Evolutionary conservation across 2,888 invertebrate genomes (phyloP).

Genomic region (Catocala sponsa): DNA sequence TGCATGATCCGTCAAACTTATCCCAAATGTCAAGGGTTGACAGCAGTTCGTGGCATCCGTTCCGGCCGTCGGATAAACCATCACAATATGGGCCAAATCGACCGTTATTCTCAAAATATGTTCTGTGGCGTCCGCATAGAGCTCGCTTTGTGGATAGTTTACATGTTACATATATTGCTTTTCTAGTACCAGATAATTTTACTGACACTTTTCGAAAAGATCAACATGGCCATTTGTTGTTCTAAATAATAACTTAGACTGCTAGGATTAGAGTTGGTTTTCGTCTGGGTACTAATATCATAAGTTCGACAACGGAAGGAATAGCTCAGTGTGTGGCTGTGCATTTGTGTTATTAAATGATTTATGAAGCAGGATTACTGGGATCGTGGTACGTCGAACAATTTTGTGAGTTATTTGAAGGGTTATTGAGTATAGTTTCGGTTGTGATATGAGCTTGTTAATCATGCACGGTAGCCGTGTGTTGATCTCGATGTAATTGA

Average conservation of each 20-base stretch:
- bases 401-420: slow-evolving; percentile 68
- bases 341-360: slow-evolving; percentile 88
- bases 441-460: slow-evolving; percentile 61
- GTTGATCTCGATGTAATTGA: slow-evolving; percentile 87
- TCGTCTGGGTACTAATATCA: slow-evolving; percentile 48
- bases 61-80: slow-evolving; percentile 74
- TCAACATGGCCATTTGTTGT: slow-evolving; percentile 45
- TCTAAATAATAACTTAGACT: slow-evolving; percentile 44
- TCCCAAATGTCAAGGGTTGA: slow-evolving; percentile 84
- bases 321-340: slow-evolving; percentile 85
- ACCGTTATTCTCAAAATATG: slow-evolving; percentile 49
- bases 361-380: slow-evolving; percentile 85
- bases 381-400: slow-evolving; percentile 58
- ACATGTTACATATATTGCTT: slow-evolving; percentile 63
- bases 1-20: slow-evolving; percentile 82
- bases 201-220: slow-evolving; percentile 65
- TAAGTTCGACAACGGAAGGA: slow-evolving; percentile 81
- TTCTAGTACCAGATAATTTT: slow-evolving; percentile 57
- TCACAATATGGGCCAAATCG: slow-evolving; percentile 56
- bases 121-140: slow-evolving; percentile 52
- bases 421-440: slow-evolving; percentile 64
- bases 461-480: slow-evolving; percentile 85
- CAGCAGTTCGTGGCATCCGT: slow-evolving; percentile 82
- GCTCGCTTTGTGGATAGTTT: slow-evolving; percentile 54
- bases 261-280: slow-evolving; percentile 49